These are phyloP conservation scores for Phainopepla nitens DNA, from an alignment of 2,113 vertebrate genomes.

Conservation along the genomic window DNA sequence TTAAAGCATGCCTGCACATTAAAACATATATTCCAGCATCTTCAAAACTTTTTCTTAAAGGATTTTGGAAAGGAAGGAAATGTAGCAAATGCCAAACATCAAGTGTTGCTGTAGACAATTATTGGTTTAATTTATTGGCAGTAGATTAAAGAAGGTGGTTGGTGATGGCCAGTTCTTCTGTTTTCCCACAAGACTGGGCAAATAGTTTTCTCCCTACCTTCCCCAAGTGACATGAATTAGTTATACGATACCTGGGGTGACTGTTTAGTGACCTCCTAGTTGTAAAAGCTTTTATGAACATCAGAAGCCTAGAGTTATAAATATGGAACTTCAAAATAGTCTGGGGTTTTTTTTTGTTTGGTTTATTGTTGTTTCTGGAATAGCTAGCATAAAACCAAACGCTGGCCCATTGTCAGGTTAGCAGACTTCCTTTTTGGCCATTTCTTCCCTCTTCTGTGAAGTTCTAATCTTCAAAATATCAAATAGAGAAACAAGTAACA, in stretches of 20 bases:
- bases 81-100: not conserved
- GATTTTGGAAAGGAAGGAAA: slow-evolving; percentile 25
- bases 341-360: not conserved
- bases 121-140: slow-evolving; percentile 21
- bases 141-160: slow-evolving; percentile 40
- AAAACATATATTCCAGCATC: not conserved
- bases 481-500: not conserved
- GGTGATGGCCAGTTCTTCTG: not conserved
- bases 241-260: not conserved
- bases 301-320: not conserved
- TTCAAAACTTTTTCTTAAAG: not conserved
- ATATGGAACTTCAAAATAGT: not conserved
- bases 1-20: not conserved
- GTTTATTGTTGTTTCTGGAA: not conserved
- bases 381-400: not conserved
- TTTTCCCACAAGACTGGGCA: not conserved
- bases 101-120: not conserved
- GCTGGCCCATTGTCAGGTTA: not conserved
- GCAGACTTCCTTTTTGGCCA: not conserved
- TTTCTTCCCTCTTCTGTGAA: slow-evolving; percentile 5
- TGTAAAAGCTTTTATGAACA: not conserved
- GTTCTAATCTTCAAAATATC: not conserved
- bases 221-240: not conserved
- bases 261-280: not conserved
- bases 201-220: not conserved